A percentile compares a stretch with the other conserved stretches of the same genome.
These are phyloP conservation scores for Rotaria socialis DNA, from an alignment of 2,888 invertebrate genomes.

Conservation along the genomic window DNA sequence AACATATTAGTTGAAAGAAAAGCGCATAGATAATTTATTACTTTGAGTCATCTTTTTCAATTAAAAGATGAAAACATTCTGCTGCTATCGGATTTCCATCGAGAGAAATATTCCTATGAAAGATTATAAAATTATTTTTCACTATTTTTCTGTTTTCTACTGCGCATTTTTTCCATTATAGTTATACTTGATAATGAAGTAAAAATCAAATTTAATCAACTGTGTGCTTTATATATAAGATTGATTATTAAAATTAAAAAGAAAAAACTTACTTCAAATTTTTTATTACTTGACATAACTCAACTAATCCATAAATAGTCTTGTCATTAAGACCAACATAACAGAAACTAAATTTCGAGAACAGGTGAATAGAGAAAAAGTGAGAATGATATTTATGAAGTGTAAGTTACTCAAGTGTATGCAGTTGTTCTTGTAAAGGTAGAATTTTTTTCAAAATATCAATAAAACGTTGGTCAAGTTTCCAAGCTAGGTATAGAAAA, in stretches of 20 bases:
- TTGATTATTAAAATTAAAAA: not conserved
- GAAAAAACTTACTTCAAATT: constrained; percentile 52
- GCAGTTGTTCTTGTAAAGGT: constrained; percentile 41
- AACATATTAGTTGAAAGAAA: not conserved
- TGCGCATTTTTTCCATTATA: too few relatives aligned
- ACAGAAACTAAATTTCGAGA: constrained; percentile 53
- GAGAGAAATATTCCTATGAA: constrained; percentile 29
- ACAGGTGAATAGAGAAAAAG: constrained; percentile 40
- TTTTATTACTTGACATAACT: constrained; percentile 53
- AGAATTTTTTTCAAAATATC: constrained; percentile 43
- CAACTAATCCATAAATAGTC: constrained; percentile 52
- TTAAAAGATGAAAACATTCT: constrained; percentile 33
- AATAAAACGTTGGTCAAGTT: constrained; percentile 43
- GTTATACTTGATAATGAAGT: too few relatives aligned
- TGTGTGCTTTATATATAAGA: not conserved
- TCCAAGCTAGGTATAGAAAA: constrained; percentile 39
- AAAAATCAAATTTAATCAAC: too few relatives aligned
- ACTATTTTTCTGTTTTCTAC: not conserved
- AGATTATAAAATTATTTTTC: not conserved
- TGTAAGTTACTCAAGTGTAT: constrained; percentile 40
- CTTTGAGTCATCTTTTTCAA: constrained; percentile 38
- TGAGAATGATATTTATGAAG: not conserved
- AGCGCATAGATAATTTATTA: not conserved
- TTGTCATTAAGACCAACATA: constrained; percentile 54
- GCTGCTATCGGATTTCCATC: constrained; percentile 39